Base-by-base conservation (phyloP, 1,140 invertebrate genomes). In the Pristionchus pacificus region DNA sequence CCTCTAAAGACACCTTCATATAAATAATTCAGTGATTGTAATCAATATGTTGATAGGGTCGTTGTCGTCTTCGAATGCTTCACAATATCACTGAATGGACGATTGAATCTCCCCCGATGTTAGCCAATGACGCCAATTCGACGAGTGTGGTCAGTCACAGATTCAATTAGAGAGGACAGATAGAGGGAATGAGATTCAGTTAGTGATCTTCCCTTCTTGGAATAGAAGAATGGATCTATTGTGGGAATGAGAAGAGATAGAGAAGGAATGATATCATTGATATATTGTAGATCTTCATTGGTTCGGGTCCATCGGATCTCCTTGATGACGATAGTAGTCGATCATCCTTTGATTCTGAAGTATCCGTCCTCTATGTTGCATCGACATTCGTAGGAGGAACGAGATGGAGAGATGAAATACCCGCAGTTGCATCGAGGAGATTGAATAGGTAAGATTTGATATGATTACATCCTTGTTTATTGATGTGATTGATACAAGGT, bases 21-120 rank as follows among this genome's bases (percentile, higher is more conserved):
- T 55, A 6, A 25, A 70, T 65, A 13, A 57, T 71, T n/a, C n/a
- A n/a, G n/a, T n/a, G n/a, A n/a, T n/a, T n/a, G n/a, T n/a, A n/a
- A 29, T 14, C 14, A 67, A 67, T 30, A 19, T n/a, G 13, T 76
- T 65, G 74, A 3, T 29, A 81, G 79, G 80, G 80, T 49, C 78
- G 80, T 15, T 82, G 80, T 73, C 80, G 80, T 29, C 78, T 78
- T 6, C 61, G 81, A 61, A 82, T 83, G 30, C 68, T 82, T 2
- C 83, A 83, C 57, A 82, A 82, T 69, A 83, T 82, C 55, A 73
- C 72, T 3, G 78, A 81, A 68, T 59, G 70, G 3, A 78, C 79
- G 58, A 73, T 80, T 3, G 73, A 80, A 59, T 73, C 71, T 19
- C 60, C 72, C 28, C 77, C 80, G 15, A 75, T 82, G 38, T 75